phyloP scores from a whole-genome alignment of 1,140 invertebrate genomes.

The Aporrectodea caliginosa region DNA sequence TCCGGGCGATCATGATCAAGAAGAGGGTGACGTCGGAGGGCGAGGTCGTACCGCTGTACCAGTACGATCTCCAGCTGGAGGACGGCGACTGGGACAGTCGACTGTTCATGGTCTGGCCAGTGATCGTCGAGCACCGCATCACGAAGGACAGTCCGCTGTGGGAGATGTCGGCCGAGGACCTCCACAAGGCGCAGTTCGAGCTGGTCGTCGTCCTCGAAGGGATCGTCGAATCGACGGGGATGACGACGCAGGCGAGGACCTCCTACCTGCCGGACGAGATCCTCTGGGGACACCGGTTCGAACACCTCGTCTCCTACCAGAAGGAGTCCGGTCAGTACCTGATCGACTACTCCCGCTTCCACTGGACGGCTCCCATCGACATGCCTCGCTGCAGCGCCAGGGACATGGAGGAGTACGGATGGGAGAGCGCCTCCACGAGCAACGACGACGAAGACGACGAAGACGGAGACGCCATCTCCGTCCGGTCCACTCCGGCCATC shows the following conservation, averaged over 20 bases:
- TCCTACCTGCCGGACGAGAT: slow-evolving; percentile 63
- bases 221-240: slow-evolving; percentile 27
- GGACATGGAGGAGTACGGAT: slow-evolving; percentile 44
- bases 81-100: slow-evolving; percentile 14
- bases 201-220: slow-evolving; percentile 57
- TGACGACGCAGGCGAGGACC: slow-evolving; percentile 66
- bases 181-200: slow-evolving; percentile 23
- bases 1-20: slow-evolving; percentile 28
- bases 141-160: slow-evolving; percentile 31
- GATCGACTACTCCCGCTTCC: slow-evolving; percentile 50
- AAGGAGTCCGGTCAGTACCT: slow-evolving; percentile 46
- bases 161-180: slow-evolving; percentile 22
- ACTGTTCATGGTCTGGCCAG: slow-evolving; percentile 30
- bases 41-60: slow-evolving; percentile 30
- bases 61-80: slow-evolving; percentile 20
- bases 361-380: slow-evolving; percentile 41
- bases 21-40: slow-evolving; percentile 17
- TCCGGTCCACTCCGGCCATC: slow-evolving; percentile 16
- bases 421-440: slow-evolving; percentile 30
- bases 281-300: slow-evolving; percentile 31
- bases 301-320: slow-evolving; percentile 44
- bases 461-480: slow-evolving; percentile 6
- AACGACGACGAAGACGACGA: slow-evolving; percentile 24
- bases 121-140: slow-evolving; percentile 34
- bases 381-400: slow-evolving; percentile 46